Conservation (phyloP, 92 coral and sea anemone species). For the Anthopleura xanthogrammica region DNA sequence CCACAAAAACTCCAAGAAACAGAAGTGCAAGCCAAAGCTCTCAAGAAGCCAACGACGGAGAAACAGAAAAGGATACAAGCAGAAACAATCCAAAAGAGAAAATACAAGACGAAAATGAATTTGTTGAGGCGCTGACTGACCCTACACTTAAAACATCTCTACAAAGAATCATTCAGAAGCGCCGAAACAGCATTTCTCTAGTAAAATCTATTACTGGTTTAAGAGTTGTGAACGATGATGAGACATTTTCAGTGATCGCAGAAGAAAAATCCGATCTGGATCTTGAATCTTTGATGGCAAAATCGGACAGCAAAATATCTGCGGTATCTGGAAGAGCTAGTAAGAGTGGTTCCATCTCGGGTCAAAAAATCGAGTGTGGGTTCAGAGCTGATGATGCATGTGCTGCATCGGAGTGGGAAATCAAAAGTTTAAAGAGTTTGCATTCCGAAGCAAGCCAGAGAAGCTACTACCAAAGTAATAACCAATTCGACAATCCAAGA, state of each 20-base stretch:
- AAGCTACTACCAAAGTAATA: background rate
- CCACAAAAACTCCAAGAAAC: background rate
- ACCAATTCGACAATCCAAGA: background rate
- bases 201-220: conserved; percentile 29
- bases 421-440: background rate
- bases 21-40: conserved; percentile 4
- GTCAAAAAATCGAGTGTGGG: background rate
- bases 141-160: conserved; percentile 60
- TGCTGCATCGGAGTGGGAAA: background rate
- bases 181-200: conserved; percentile 50
- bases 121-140: conserved; percentile 55
- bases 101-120: conserved; percentile 49
- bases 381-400: background rate
- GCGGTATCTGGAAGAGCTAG: background rate
- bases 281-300: conserved; percentile 1
- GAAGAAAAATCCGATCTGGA: conserved; percentile 20
- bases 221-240: conserved; percentile 27
- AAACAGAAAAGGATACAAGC: background rate
- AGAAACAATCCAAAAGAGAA: conserved; percentile 14
- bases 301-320: background rate
- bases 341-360: background rate
- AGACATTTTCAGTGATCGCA: conserved; percentile 21
- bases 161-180: conserved; percentile 64
- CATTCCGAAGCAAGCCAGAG: background rate
- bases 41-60: conserved; percentile 6